These are phyloP conservation scores for Diarsia dahlii DNA, from an alignment of 2,888 invertebrate genomes.

Conservation along the genomic window DNA sequence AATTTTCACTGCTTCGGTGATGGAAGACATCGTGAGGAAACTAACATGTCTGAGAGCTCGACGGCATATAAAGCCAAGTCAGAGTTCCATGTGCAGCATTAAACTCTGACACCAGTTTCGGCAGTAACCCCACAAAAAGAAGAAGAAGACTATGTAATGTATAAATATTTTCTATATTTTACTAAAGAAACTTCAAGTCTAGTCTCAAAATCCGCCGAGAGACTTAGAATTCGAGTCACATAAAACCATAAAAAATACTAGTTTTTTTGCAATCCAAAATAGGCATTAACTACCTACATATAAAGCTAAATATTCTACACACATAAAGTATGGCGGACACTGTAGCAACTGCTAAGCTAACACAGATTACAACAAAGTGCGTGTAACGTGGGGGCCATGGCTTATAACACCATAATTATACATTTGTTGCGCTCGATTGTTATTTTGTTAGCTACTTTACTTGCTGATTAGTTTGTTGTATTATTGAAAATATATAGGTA, in stretches of 20 bases:
- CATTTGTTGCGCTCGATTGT: conserved; percentile 30
- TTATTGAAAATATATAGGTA: too few species aligned
- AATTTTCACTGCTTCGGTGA: too few species aligned
- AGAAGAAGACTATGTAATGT: too few species aligned
- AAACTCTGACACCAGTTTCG: too few species aligned
- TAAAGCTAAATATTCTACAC: background rate
- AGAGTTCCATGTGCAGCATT: too few species aligned
- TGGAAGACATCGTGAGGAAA: too few species aligned
- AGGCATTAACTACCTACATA: background rate
- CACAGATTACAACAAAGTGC: conserved; percentile 42
- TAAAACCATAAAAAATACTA: background rate
- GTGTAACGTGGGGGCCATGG: conserved; percentile 31
- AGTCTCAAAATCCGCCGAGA: background rate
- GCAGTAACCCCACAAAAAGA: too few species aligned
- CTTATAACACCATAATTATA: conserved; percentile 45
- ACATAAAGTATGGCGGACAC: background rate
- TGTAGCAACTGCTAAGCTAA: conserved; percentile 5
- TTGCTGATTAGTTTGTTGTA: background rate
- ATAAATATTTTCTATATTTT: background rate
- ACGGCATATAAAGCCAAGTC: too few species aligned
- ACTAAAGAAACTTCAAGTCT: background rate
- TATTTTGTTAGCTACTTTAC: conserved; percentile 1
- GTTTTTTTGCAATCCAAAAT: background rate
- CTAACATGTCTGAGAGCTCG: too few species aligned
- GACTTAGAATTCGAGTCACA: background rate